These are phyloP conservation scores for Oryzias curvinotus DNA, from an alignment of 2,113 vertebrate species.

Conservation along the genomic window DNA sequence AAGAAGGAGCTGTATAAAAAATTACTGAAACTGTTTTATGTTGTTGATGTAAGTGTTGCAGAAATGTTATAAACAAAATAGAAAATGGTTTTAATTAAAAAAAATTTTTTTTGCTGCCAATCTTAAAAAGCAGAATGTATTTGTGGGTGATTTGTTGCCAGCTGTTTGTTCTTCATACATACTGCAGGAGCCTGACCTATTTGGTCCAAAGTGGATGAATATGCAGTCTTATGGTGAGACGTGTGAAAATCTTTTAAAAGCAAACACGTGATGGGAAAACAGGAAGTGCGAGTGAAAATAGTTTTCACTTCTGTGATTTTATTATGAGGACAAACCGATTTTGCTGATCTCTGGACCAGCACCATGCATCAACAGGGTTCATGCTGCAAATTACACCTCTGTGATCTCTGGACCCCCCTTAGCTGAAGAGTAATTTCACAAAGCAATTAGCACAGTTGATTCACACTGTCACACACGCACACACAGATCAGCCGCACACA, in stretches of 20 bases:
- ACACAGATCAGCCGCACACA: slow-evolving; percentile 19
- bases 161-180: not conserved
- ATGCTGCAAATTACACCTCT: slow-evolving; percentile 30
- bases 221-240: not conserved
- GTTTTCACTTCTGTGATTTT: slow-evolving; percentile 41
- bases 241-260: not conserved
- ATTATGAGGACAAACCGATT: not conserved
- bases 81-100: too few relatives aligned
- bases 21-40: too few relatives aligned
- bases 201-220: not conserved
- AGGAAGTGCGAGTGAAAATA: slow-evolving; percentile 40
- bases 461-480: slow-evolving; percentile 50
- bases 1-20: too few relatives aligned
- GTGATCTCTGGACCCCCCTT: slow-evolving; percentile 37
- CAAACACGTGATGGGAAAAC: slow-evolving; percentile 2
- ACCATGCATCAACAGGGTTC: slow-evolving; percentile 3
- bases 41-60: too few relatives aligned
- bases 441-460: slow-evolving; percentile 71
- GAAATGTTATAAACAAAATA: too few relatives aligned
- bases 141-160: too few relatives aligned
- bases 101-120: too few relatives aligned
- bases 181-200: not conserved
- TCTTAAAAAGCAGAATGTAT: too few relatives aligned
- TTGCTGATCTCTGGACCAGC: slow-evolving; percentile 21
- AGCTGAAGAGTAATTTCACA: slow-evolving; percentile 53